These are phyloP conservation scores for Datnioides undecimradiatus DNA, from an alignment of 2,113 vertebrate genomes.

Conservation along the genomic window DNA sequence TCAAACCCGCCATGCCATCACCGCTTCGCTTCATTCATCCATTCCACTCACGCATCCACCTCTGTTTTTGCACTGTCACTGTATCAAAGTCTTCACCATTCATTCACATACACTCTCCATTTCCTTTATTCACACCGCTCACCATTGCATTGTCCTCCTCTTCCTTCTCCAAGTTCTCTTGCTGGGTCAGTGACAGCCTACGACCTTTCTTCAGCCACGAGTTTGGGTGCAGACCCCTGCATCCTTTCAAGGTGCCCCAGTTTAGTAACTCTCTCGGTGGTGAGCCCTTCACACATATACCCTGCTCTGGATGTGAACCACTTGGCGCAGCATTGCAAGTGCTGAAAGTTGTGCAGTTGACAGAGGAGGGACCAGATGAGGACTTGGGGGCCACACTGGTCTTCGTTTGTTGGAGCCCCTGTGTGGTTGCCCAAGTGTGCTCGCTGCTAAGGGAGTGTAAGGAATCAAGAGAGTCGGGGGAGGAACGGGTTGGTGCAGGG, in stretches of 20 bases:
- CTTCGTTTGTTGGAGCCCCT: constrained; percentile 47
- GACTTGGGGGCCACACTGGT: constrained; percentile 10
- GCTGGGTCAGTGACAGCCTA: constrained; percentile 86
- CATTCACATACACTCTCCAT: too few relatives aligned
- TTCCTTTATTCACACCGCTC: too few relatives aligned
- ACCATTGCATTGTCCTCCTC: constrained; percentile 63
- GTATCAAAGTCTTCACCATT: too few relatives aligned
- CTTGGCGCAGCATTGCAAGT: neutral
- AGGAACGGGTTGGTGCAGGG: constrained; percentile 86
- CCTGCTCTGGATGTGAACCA: neutral
- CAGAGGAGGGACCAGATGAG: neutral
- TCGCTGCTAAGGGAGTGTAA: constrained; percentile 81
- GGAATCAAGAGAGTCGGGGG: constrained; percentile 88
- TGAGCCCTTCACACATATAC: constrained; percentile 20
- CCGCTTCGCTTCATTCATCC: too few relatives aligned
- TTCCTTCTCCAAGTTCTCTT: constrained; percentile 68
- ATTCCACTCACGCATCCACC: too few relatives aligned
- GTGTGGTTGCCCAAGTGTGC: constrained; percentile 1
- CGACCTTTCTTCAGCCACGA: constrained; percentile 87
- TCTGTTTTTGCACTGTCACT: too few relatives aligned
- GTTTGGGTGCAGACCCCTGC: constrained; percentile 86
- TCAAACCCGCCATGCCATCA: too few relatives aligned
- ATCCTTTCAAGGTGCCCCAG: constrained; percentile 75
- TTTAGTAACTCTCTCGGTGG: constrained; percentile 74
- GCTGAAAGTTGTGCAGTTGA: neutral